Conservation (phyloP, 2,888 invertebrate genomes). For the Megastigmus dorsalis region DNA sequence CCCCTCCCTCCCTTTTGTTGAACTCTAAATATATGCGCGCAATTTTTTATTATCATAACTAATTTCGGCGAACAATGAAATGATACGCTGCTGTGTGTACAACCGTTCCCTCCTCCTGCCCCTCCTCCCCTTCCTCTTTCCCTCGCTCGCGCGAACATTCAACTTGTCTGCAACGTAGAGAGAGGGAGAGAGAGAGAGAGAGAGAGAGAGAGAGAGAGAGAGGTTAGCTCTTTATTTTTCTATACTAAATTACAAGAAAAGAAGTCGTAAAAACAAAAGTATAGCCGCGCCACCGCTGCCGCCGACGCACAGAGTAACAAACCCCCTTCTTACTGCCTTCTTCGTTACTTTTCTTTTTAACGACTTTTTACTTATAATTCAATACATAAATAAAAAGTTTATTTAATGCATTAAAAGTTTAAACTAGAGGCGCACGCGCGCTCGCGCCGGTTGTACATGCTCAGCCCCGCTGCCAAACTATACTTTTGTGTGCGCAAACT, state of each 20-base stretch:
- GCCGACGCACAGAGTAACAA: conserved; percentile 21
- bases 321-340: conserved; percentile 22
- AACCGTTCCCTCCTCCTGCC: not conserved
- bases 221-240: conserved; percentile 37
- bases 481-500: not conserved
- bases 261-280: conserved; percentile 50
- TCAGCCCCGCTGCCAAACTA: not conserved
- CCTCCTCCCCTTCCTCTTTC: not conserved
- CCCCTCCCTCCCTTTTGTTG: not conserved
- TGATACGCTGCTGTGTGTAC: conserved; percentile 8
- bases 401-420: conserved; percentile 48
- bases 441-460: not conserved
- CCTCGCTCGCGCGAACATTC: not conserved
- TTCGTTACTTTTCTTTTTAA: conserved; percentile 48
- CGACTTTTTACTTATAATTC: conserved; percentile 51
- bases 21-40: not conserved
- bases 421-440: not conserved
- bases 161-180: no score
- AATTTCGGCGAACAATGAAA: conserved; percentile 3
- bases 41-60: not conserved
- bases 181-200: no score
- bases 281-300: not conserved
- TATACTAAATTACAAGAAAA: conserved; percentile 41
- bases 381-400: conserved; percentile 49
- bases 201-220: no score